These are phyloP conservation scores for Torymus aiolomorphi DNA, from an alignment of 2,888 invertebrate species.

Conservation along the genomic window DNA sequence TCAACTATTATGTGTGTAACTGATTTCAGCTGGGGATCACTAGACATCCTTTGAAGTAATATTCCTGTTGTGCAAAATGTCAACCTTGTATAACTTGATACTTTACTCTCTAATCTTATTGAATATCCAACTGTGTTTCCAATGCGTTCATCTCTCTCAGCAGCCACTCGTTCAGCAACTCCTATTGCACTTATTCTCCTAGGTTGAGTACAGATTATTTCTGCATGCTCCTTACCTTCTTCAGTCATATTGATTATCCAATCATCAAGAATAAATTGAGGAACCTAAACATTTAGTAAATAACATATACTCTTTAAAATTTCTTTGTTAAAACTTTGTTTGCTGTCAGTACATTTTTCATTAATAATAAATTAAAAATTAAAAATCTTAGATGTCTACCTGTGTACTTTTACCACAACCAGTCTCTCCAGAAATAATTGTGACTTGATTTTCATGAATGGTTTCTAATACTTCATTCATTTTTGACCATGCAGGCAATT, in stretches of 20 bases:
- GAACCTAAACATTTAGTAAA: conserved; percentile 78
- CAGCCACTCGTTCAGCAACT: conserved; percentile 93
- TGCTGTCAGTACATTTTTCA: conserved; percentile 3
- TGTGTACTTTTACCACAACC: conserved; percentile 91
- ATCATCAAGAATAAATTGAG: conserved; percentile 93
- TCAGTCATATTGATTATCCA: conserved; percentile 82
- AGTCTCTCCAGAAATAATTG: conserved; percentile 89
- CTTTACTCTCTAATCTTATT: conserved; percentile 87
- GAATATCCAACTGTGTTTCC: conserved; percentile 85
- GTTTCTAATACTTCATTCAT: conserved; percentile 83
- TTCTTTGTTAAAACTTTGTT: not conserved
- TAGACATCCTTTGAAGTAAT: conserved; percentile 87
- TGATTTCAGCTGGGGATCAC: conserved; percentile 84
- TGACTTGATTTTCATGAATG: conserved; percentile 81
- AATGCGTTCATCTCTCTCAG: conserved; percentile 88
- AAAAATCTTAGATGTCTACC: conserved; percentile 66
- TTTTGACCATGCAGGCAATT: conserved; percentile 85
- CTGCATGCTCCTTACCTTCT: conserved; percentile 80
- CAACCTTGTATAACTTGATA: conserved; percentile 86
- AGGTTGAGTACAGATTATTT: conserved; percentile 95
- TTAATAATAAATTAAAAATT: conserved; percentile 14
- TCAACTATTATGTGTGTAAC: conserved; percentile 92
- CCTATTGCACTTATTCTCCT: conserved; percentile 93
- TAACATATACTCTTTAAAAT: conserved; percentile 11
- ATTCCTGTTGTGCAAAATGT: conserved; percentile 97